phyloP scores from a whole-genome alignment of 53 echinoderm and acorn worm species.

The Temnopleurus reevesii region DNA sequence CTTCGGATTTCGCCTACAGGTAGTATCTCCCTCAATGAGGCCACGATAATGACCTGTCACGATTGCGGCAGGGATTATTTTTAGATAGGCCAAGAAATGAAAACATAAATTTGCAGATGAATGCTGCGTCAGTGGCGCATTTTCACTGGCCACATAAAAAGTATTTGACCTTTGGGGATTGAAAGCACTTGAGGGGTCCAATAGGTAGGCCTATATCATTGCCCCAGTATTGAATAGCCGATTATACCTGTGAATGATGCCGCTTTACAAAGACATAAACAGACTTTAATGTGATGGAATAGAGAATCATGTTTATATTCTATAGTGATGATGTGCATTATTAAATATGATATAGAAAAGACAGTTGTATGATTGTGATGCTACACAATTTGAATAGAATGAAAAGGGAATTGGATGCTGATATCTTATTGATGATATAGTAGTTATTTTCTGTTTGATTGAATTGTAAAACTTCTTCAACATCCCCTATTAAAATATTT shows the following conservation, averaged over 20 bases:
- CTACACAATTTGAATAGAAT: neutral
- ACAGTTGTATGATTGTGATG: no score
- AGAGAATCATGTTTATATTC: neutral
- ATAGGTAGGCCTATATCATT: neutral
- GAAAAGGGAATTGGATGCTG: neutral
- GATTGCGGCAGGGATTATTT: constrained; percentile 1
- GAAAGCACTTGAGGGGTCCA: neutral
- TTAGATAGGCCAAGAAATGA: neutral
- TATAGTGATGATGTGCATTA: no score
- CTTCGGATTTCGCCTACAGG: no score
- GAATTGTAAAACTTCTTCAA: neutral
- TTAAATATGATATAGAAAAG: no score
- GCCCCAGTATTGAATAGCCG: neutral
- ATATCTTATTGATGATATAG: neutral
- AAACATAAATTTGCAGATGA: constrained; percentile 22
- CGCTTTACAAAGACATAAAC: neutral
- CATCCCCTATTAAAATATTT: neutral
- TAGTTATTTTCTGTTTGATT: neutral
- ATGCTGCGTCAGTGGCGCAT: neutral
- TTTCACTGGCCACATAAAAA: neutral
- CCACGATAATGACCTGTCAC: constrained; percentile 21
- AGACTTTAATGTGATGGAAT: neutral
- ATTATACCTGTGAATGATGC: neutral
- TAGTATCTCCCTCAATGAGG: neutral
- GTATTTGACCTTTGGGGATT: neutral